A percentile compares a stretch with the other conserved stretches of the same genome.
Evolutionary conservation across 2,797 vertebrate species (phyloP).

Genomic region (Acestrorhynchus altus): DNA sequence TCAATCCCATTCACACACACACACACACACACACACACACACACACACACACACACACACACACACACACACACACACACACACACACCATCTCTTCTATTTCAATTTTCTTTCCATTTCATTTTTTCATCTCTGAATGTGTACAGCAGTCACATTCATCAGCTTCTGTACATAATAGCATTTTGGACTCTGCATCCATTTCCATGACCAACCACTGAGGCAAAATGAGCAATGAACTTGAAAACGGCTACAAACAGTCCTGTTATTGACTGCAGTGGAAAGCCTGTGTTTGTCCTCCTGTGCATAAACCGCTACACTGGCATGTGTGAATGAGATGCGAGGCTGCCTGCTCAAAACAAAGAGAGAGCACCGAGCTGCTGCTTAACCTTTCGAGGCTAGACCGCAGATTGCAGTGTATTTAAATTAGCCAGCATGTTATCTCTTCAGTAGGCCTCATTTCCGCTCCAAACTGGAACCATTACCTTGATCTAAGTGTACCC

Average conservation of each 20-base stretch:
- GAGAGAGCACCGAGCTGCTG: background rate
- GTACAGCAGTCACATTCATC: slow-evolving; percentile 41
- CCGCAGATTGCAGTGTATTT: background rate
- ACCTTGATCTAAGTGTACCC: background rate
- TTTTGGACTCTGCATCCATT: slow-evolving; percentile 38
- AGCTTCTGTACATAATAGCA: slow-evolving; percentile 21
- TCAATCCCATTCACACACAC: slow-evolving; percentile 27
- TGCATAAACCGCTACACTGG: background rate
- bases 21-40: slow-evolving; percentile 3
- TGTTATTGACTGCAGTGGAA: slow-evolving; percentile 35
- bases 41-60: background rate
- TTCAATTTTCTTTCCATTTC: slow-evolving; percentile 33
- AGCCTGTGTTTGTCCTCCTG: slow-evolving; percentile 15
- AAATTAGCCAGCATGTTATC: background rate
- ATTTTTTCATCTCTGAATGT: slow-evolving; percentile 25
- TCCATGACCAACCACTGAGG: slow-evolving; percentile 34
- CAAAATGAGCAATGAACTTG: slow-evolving; percentile 44
- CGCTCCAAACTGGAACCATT: background rate
- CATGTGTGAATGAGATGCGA: background rate
- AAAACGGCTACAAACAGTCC: slow-evolving; percentile 42
- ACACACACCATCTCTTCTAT: slow-evolving; percentile 11
- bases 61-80: no score
- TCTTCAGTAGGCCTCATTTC: background rate
- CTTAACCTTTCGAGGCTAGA: background rate
- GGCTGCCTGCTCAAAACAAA: background rate